Evolutionary conservation across 2,888 invertebrate genomes (phyloP).

Genomic region (Morinoia aosen): DNA sequence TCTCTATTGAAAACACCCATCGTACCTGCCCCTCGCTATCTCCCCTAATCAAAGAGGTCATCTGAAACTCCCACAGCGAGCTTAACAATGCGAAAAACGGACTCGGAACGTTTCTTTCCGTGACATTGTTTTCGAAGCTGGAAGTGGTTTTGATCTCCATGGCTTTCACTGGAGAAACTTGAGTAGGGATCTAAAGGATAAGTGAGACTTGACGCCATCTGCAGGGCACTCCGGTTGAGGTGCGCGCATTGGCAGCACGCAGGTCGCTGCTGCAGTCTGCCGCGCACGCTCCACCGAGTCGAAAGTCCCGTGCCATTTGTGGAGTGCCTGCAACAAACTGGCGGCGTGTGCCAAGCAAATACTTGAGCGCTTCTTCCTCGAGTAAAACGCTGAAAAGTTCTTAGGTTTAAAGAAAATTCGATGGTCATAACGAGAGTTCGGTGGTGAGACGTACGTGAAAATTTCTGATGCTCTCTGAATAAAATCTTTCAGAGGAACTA

Average conservation of each 20-base stretch:
- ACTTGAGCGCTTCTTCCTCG: neutral
- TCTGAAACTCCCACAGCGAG: neutral
- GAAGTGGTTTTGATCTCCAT: neutral
- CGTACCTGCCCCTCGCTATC: neutral
- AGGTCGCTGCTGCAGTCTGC: neutral
- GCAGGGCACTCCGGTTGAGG: neutral
- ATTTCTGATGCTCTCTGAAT: neutral
- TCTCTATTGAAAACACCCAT: neutral
- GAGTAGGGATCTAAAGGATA: neutral
- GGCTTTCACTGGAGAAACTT: constrained; percentile 4
- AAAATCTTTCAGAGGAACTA: too few relatives aligned
- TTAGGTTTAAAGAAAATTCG: neutral
- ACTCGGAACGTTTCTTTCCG: neutral
- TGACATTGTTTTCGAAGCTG: neutral
- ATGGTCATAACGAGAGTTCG: neutral
- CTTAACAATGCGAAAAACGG: neutral
- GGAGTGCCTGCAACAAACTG: neutral
- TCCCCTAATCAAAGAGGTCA: neutral
- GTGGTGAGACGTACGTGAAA: neutral
- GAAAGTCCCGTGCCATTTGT: neutral
- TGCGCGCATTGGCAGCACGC: neutral
- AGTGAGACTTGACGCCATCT: neutral
- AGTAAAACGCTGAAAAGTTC: neutral
- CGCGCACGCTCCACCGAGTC: neutral
- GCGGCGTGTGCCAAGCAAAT: neutral